Evolutionary conservation across 2,113 vertebrate species (phyloP), one percentile per base, ranked within the genome.

Genomic region (Aspiorhynchus laticeps): DNA sequence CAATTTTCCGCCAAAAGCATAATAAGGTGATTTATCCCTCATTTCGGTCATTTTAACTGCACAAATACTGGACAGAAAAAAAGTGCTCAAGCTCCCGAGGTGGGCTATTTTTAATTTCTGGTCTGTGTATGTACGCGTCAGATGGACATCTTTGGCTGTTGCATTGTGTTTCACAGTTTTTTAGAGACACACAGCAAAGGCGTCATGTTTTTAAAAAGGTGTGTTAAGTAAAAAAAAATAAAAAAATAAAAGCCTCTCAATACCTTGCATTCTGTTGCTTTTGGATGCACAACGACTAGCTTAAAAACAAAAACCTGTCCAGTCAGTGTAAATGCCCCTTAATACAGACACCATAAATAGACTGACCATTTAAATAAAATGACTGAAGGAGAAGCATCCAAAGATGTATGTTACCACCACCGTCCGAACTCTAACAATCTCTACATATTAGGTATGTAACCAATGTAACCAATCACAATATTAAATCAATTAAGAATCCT

Each of bases 141-240:
- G 69, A 73, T 24, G 69, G 69, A 73, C 69, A 19, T 19, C 19
- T 73, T 73, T 38, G 33, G 69, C 69, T 38, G 69, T 73, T 73
- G 33, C 69, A 38, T 11, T 73, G 33, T 73, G 33, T 73, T 19
- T 73, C 69, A 73, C 17, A 5, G 33, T 38, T 73, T 69, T 73
- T 38, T 6, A 21, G 31, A 38, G 7, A 31, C 1, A 1, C 15
- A 4, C 14, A 36, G 33, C 15, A 73, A 38, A 36, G 17, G 28
- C 8, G 5, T 38, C 31, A 21, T 38, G 19, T 33, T 33, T 73
- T 38, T 21, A 36, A 73, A 73, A 36, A 19, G 69, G 21, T n/a
- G 14, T 28, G 28, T 21, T 8, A 73, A 73, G 19, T 36, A 19
- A 31, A 69, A 17, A 69, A 63, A 26, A n/a, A n/a, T n/a, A n/a